A percentile compares a stretch with the other conserved stretches of the same genome.
phyloP scores from a whole-genome alignment of 2,797 vertebrate genomes.

The Eutrigla gurnardus region DNA sequence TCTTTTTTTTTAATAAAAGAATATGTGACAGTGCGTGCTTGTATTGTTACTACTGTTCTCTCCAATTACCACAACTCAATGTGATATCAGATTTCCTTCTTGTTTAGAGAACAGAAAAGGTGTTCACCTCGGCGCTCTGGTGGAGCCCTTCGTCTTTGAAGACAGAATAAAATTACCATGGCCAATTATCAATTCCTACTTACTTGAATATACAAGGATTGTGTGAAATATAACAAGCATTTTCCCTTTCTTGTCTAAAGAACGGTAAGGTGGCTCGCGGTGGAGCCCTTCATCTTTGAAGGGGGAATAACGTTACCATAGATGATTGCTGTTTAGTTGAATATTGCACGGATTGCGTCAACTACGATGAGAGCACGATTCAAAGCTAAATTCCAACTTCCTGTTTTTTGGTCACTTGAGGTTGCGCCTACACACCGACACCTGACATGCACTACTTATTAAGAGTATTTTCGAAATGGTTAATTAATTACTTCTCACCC shows the following conservation, averaged over 20 bases:
- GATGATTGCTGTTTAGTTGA: too few relatives aligned
- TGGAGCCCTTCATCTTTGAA: too few relatives aligned
- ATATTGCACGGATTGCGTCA: too few relatives aligned
- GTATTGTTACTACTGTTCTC: neutral
- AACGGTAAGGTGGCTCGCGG: too few relatives aligned
- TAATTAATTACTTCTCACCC: slow-evolving; percentile 47
- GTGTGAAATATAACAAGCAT: neutral
- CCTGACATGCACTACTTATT: too few relatives aligned
- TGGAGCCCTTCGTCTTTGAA: neutral
- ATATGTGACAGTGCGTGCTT: neutral
- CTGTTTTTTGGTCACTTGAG: too few relatives aligned
- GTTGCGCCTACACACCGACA: too few relatives aligned
- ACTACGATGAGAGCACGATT: too few relatives aligned
- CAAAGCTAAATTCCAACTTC: too few relatives aligned
- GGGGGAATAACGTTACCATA: too few relatives aligned
- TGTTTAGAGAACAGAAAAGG: neutral
- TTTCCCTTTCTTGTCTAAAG: too few relatives aligned
- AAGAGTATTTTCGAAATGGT: neutral
- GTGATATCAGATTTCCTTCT: neutral
- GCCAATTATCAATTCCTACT: neutral
- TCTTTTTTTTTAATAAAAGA: too few relatives aligned
- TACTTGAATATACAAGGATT: neutral
- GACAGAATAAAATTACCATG: neutral
- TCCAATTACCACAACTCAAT: neutral
- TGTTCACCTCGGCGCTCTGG: neutral